Base-by-base conservation (phyloP, 2,113 vertebrate genomes). In the Urocitellus parryii region DNA sequence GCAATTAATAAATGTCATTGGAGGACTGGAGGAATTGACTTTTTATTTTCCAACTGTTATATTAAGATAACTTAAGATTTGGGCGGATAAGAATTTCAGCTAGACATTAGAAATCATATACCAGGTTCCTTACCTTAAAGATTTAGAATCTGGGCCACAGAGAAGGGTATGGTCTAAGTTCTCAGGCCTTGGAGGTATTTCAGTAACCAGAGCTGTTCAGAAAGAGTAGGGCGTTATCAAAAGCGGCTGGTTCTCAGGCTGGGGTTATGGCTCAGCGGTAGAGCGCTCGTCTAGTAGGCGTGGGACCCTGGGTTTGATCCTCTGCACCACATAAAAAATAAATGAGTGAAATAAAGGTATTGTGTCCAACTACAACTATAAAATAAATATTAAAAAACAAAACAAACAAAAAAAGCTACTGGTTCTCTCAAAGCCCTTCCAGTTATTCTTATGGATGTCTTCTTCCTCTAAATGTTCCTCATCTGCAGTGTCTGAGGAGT, bases 401-500 rank as follows among this genome's bases (percentile, higher is more conserved):
- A 45, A 45, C 45, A 45, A 45, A 42, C 42, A 42, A 42, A 42
- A 42, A 42, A 45, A 99, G 97, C 97, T 98, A 88, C 32, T 95
- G 77, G 98, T 98, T 24, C 97, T 98, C 83, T 99, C 98, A 90
- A 99, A 99, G 88, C 94, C 27, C 0, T 99, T 96, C 0, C 98
- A 99, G 51, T 96, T 98, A 3, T 98, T 98, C n/a, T 98, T 95
- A 17, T 99, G 98, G 4, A 99, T 97, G 3, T 92, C 90, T 99
- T 99, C 90, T 98, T 99, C 61, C 99, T 98, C 11, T 72, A 90
- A 96, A 99, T 98, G 0, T 99, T 91, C 8, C 39, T 96, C 98
- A 99, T 99, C 65, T 99, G 97, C 99, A 99, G 2, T 98, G 98
- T 29, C 99, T 99, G 98, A 99, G 99, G 4, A 58, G 98, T 88